These are phyloP conservation scores for Typhlichthys eigenmanni DNA, from an alignment of 2,797 vertebrate species.

Conservation along the genomic window DNA sequence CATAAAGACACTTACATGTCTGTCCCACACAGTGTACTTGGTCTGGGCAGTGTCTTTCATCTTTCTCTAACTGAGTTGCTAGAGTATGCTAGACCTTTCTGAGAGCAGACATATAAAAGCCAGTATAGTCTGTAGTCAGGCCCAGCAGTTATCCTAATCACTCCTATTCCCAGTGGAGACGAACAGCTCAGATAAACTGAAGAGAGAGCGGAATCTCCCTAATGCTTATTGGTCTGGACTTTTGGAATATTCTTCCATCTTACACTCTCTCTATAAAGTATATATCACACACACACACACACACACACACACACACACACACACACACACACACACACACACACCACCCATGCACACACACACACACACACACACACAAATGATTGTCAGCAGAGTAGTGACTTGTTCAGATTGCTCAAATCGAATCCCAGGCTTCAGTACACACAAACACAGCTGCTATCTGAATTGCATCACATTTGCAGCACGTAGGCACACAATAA, in stretches of 20 bases:
- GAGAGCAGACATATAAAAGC: no score
- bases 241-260: constrained; percentile 4
- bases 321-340: no score
- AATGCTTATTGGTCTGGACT: constrained; percentile 29
- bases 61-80: no score
- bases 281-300: constrained; percentile 2
- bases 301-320: background rate
- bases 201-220: constrained; percentile 18
- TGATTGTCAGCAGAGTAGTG: constrained; percentile 31
- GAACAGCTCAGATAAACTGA: constrained; percentile 14
- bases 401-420: constrained; percentile 49
- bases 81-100: no score
- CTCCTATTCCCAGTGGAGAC: constrained; percentile 28
- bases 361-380: constrained; percentile 4
- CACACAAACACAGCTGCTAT: constrained; percentile 37
- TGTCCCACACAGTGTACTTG: no score
- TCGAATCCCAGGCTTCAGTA: constrained; percentile 47
- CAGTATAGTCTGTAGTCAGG: background rate
- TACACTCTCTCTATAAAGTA: background rate
- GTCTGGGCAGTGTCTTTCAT: no score
- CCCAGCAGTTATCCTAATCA: constrained; percentile 4
- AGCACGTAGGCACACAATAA: no score
- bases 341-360: background rate
- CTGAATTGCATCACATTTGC: constrained; percentile 12
- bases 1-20: background rate